Base-by-base conservation (phyloP, 2,888 invertebrate genomes). In the Thumatha senex region DNA sequence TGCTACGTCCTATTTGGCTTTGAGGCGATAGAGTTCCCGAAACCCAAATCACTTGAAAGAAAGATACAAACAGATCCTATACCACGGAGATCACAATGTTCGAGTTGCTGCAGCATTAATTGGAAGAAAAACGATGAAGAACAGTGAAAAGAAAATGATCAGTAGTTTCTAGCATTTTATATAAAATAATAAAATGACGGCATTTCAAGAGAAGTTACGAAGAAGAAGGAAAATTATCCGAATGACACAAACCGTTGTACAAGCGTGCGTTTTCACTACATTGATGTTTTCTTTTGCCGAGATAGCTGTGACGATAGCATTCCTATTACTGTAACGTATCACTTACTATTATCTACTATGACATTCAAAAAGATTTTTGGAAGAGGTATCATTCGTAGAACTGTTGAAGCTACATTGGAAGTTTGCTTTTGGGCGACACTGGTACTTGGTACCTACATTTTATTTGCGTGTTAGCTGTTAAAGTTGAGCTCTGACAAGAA, bases 161-260 rank as follows among this genome's bases (percentile, higher is more conserved):
- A 10, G n/a, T 24, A 24, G 7, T 15, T 1, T 13, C 5, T n/a
- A 44, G 35, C 13, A 15, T 36, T 36, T 44, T 14, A 29, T 36
- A 14, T 9, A 30, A 31, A 24, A 3, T 13, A 30, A 34, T 1
- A 46, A 43, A 34, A 85, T 82, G 83, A 74, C 75, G 14, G 71
- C 57, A 18, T 29, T 67, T 2, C 35, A 24, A 29, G 84, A 77
- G 57, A 82, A 75, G 51, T 48, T 74, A 8, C 71, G 58, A 51
- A 72, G 77, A 48, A 72, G 51, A 41, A 72, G 67, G 46, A 58
- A 67, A 57, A 45, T 86, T 11, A 72, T 76, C 11, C 81, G 63
- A 35, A 56, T 85, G 34, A 63, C 77, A 9, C 82, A 86, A 58
- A 78, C 71, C 52, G 40, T 82, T 11, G 62, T 87, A 42, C 80